phyloP scores from a whole-genome alignment of 1,140 invertebrate species.

The Steinernema khuongi region DNA sequence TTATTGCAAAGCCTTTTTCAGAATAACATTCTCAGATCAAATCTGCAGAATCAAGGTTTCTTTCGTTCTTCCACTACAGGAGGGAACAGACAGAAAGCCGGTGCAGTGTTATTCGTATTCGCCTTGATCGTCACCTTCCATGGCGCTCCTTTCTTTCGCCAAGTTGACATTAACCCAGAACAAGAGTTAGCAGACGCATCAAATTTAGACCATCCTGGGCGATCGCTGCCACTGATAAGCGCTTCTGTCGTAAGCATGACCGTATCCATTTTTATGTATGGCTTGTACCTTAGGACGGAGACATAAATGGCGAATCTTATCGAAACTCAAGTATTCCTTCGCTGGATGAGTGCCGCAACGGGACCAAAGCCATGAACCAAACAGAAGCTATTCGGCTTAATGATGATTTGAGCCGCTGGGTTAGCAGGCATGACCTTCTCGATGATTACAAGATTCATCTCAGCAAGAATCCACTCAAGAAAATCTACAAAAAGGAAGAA shows the following conservation, averaged over 20 bases:
- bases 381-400: neutral
- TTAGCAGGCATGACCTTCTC: neutral
- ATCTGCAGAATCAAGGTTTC: neutral
- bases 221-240: neutral
- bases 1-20: neutral
- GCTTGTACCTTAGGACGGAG: neutral
- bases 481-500: neutral
- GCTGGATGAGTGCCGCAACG: neutral
- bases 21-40: neutral
- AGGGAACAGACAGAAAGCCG: neutral
- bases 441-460: conserved; percentile 11
- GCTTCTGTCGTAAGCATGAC: neutral
- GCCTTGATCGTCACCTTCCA: conserved; percentile 1
- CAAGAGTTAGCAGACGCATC: neutral
- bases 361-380: neutral
- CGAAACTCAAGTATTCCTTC: neutral
- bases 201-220: neutral
- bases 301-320: neutral
- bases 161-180: neutral
- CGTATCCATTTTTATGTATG: neutral
- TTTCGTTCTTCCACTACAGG: neutral
- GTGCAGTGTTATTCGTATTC: neutral
- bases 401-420: conserved; percentile 3
- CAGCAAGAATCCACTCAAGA: neutral
- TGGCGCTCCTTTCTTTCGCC: neutral